Base-by-base conservation (phyloP, 2,113 vertebrate species). In the Balaeniceps rex region DNA sequence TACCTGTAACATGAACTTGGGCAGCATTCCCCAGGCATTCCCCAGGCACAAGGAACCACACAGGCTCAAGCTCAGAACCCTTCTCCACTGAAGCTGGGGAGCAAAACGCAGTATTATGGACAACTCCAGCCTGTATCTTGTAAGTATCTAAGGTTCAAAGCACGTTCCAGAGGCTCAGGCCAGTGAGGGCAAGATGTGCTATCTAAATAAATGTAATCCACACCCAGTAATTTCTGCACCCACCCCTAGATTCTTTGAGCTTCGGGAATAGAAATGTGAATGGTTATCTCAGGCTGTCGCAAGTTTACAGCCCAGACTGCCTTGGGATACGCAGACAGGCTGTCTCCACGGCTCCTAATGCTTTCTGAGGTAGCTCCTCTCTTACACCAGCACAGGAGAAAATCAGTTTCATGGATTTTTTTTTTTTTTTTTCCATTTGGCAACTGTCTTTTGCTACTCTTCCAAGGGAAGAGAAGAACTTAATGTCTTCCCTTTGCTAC, bases 11-110 rank as follows among this genome's bases (percentile, higher is more conserved):
- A 2, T 0, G 1, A 83, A 33, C 19, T 52, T 4, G 36, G 0
- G 6, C 2, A 0, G 22, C 2, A 7, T 0, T 87, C 36, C 64
- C 64, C 83, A 17, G 68, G 22, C 2, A 7, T 0, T 87, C 36
- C 64, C 64, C 83, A 17, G 68, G 33, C 83, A 66, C 26, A 6
- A 12, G 38, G 3, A 54, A 44, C 14, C 49, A 6, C 26, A 4
- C 8, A 3, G 64, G 57, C 42, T 16, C 12, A 2, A 55, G 51
- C 44, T 78, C 71, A 1, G 12, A 38, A 26, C 14, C 5, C 60
- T 47, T 34, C 12, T 1, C 16, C 1, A 0, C 46, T 18, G 58
- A 38, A 40, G 51, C 68, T 7, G 42, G 15, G 19, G 28, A 95
- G 71, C 28, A 42, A 63, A 81, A 49, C 1, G 0, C 47, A 6